phyloP scores from a whole-genome alignment of 2,888 invertebrate species.

The Tinea semifulvella region DNA sequence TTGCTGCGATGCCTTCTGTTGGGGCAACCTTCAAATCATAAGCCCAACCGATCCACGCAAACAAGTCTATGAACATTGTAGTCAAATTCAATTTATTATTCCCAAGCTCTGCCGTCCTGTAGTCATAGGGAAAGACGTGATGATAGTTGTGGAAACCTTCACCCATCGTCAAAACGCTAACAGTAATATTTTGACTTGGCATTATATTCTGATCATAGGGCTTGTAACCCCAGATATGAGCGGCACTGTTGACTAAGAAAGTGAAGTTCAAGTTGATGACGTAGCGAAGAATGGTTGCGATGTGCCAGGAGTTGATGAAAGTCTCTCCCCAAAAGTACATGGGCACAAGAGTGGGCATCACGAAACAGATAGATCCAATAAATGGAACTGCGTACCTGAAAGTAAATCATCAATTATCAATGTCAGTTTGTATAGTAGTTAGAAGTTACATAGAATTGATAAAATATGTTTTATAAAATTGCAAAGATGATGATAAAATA shows the following conservation, averaged over 20 bases:
- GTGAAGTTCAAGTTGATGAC: constrained; percentile 66
- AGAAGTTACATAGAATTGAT: no score
- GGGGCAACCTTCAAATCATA: constrained; percentile 34
- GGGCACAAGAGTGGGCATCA: constrained; percentile 65
- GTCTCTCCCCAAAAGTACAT: constrained; percentile 69
- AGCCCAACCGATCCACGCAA: constrained; percentile 37
- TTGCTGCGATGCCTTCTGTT: constrained; percentile 24
- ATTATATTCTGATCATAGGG: constrained; percentile 46
- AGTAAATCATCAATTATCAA: constrained; percentile 17
- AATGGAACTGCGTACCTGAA: constrained; percentile 68
- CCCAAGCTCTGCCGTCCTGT: constrained; percentile 36
- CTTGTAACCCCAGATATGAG: constrained; percentile 59
- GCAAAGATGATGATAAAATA: no score
- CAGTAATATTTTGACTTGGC: constrained; percentile 27
- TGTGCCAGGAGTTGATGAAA: constrained; percentile 42
- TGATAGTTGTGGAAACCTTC: constrained; percentile 44
- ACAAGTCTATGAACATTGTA: constrained; percentile 34
- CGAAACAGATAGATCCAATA: constrained; percentile 61
- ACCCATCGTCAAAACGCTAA: constrained; percentile 27
- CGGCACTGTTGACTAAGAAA: constrained; percentile 73
- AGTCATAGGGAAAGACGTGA: constrained; percentile 39
- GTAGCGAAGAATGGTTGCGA: constrained; percentile 59
- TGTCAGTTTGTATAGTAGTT: no score
- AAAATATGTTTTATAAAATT: no score
- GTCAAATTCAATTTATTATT: constrained; percentile 33